These are phyloP conservation scores for Dicaeum eximium DNA, from an alignment of 2,113 vertebrate species.

Conservation along the genomic window DNA sequence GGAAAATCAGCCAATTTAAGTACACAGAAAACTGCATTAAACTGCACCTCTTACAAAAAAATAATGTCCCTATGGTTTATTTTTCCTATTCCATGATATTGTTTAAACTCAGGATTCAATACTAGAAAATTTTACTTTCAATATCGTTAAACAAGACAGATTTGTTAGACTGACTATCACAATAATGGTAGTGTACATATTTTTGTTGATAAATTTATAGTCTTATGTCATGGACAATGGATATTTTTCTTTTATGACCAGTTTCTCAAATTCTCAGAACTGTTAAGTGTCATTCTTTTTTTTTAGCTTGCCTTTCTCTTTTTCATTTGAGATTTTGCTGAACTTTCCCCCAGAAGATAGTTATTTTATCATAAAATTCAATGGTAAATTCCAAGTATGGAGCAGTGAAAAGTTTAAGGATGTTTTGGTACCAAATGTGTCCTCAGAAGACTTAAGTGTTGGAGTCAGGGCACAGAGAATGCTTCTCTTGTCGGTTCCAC, in stretches of 20 bases:
- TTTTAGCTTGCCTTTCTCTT: neutral
- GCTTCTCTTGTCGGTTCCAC: no score
- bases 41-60: neutral
- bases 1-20: neutral
- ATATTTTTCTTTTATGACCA: neutral
- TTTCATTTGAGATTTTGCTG: neutral
- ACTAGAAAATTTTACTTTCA: neutral
- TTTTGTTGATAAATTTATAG: neutral
- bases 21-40: neutral
- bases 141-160: neutral
- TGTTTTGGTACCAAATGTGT: neutral
- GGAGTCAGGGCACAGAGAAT: no score
- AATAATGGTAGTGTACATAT: neutral
- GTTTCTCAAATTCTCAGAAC: neutral
- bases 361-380: neutral
- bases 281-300: neutral
- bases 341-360: neutral
- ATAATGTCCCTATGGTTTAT: rapidly evolving
- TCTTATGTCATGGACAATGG: neutral
- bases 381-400: neutral
- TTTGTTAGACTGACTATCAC: neutral
- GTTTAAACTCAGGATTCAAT: neutral
- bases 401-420: neutral
- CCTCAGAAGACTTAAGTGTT: neutral
- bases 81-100: neutral